phyloP scores from a whole-genome alignment of 2,797 vertebrate genomes.

The Melanotaenia maccullochi region DNA sequence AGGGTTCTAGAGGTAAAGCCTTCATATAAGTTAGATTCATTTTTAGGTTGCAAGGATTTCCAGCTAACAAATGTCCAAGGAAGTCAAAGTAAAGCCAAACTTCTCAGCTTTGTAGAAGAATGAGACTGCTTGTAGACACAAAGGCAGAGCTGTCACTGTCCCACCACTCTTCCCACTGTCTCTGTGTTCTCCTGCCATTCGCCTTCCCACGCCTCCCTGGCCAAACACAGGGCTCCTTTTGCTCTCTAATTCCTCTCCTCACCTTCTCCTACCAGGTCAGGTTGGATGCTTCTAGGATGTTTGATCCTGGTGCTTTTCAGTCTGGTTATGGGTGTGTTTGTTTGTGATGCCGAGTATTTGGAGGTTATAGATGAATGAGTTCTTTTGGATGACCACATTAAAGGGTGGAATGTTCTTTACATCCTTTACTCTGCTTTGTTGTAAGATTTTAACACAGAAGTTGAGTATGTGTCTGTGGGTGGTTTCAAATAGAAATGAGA shows the following conservation, averaged over 20 bases:
- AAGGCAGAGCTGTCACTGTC: constrained; percentile 74
- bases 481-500: constrained; percentile 58
- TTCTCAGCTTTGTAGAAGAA: constrained; percentile 53
- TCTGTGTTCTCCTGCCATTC: constrained; percentile 71
- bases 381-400: constrained; percentile 36
- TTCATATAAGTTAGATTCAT: constrained; percentile 1
- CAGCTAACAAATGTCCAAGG: neutral
- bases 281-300: constrained; percentile 37
- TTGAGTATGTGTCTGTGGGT: constrained; percentile 8
- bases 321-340: neutral
- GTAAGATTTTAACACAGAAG: constrained; percentile 23
- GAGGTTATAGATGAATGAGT: constrained; percentile 46
- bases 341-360: constrained; percentile 2
- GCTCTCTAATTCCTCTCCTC: constrained; percentile 21
- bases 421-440: constrained; percentile 44
- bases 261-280: constrained; percentile 58
- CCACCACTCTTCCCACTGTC: constrained; percentile 71
- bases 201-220: constrained; percentile 66
- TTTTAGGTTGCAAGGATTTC: neutral
- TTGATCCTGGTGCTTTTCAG: constrained; percentile 36
- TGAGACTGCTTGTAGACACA: constrained; percentile 65
- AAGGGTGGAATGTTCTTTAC: constrained; percentile 46
- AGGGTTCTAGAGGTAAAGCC: constrained; percentile 1
- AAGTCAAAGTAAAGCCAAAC: constrained; percentile 19
- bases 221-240: constrained; percentile 71